Evolutionary conservation across 2,888 invertebrate genomes (phyloP), one percentile per base, ranked within the genome.

Genomic region (Clusia tigrina): DNA sequence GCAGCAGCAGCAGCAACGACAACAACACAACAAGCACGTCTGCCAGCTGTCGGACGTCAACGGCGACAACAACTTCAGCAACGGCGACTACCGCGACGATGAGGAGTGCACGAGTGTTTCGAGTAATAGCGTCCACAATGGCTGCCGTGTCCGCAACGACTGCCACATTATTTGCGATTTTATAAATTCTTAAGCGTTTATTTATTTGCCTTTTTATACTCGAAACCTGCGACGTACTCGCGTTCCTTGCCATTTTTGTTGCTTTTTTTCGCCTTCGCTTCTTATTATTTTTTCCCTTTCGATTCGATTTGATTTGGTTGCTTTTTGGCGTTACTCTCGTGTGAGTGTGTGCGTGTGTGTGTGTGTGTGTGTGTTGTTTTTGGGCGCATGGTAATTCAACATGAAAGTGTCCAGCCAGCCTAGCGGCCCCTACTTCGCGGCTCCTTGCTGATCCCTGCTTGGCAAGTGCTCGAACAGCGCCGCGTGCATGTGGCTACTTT

Each of bases 141-240:
- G 70, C 76, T 71, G 77, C 71, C 78, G 69, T n/a, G n/a, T n/a
- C n/a, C 68, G 60, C 63, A 65, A 69, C 71, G 74, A 78, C 77
- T 77, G 79, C 65, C 63, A 64, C 61, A 62, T 64, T 68, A 66
- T 68, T 71, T 65, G 69, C 71, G 53, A 67, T 70, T 68, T 70
- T 68, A 62, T 62, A 59, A 67, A 72, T 69, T 67, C 67, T 68
- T 66, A 67, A 64, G 69, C 57, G 51, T 59, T 55, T 15, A 52
- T 58, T 54, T 56, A n/a, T 15, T 32, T 32, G 37, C 26, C 54
- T 22, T n/a, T n/a, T n/a, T n/a, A n/a, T n/a, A n/a, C n/a, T n/a
- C n/a, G n/a, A n/a, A n/a, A n/a, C n/a, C n/a, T 2, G 52, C 23
- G 15, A 9, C 23, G 22, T 18, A 52, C n/a, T 56, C 37, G n/a